Conservation (phyloP, 2,888 invertebrate genomes). For the Chrysopilus asiliformis region DNA sequence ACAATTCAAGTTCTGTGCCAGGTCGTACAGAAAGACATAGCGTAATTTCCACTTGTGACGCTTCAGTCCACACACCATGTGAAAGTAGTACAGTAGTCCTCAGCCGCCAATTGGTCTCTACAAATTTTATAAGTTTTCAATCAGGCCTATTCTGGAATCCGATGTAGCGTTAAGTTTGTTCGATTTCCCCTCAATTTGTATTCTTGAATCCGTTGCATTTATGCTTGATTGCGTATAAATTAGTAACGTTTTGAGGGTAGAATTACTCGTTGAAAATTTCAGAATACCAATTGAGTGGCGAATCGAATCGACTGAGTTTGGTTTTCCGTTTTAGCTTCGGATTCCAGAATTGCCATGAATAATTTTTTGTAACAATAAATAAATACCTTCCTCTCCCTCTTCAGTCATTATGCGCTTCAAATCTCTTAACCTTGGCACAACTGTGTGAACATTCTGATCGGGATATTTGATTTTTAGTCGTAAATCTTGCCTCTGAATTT, state of each 20-base stretch:
- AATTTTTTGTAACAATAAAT: neutral
- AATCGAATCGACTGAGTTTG: too few relatives aligned
- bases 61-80: slow-evolving; percentile 77
- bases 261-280: too few relatives aligned
- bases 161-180: too few relatives aligned
- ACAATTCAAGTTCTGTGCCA: slow-evolving; percentile 57
- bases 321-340: neutral
- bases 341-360: too few relatives aligned
- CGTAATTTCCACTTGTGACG: slow-evolving; percentile 76
- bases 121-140: too few relatives aligned
- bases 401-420: slow-evolving; percentile 51
- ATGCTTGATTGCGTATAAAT: too few relatives aligned
- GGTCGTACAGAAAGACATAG: slow-evolving; percentile 63
- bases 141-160: too few relatives aligned
- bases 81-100: slow-evolving; percentile 80
- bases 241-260: too few relatives aligned
- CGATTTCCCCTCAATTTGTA: too few relatives aligned
- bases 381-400: slow-evolving; percentile 39
- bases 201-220: too few relatives aligned
- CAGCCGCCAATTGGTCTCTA: slow-evolving; percentile 42
- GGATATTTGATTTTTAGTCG: slow-evolving; percentile 83
- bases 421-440: slow-evolving; percentile 65
- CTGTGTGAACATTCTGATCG: slow-evolving; percentile 75
- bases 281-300: too few relatives aligned
- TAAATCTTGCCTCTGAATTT: slow-evolving; percentile 53